A percentile compares a stretch with the other conserved stretches of the same genome.
Conservation (phyloP, 2,797 vertebrate species). For the Chromis chromis region DNA sequence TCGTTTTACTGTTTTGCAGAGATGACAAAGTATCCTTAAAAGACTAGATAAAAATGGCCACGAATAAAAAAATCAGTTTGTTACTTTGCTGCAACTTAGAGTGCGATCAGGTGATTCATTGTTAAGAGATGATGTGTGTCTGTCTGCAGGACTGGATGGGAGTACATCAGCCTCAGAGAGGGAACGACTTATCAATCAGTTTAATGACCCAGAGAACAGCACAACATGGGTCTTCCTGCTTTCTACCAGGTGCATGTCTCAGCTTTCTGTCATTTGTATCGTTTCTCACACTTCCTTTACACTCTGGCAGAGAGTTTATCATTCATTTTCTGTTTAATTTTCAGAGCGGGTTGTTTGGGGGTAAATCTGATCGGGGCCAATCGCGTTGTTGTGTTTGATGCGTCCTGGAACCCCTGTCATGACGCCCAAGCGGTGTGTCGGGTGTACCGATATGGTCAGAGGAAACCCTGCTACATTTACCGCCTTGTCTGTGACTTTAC, state of each 20-base stretch:
- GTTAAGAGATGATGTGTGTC: slow-evolving; percentile 27
- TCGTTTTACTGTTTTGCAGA: neutral
- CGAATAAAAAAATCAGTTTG: neutral
- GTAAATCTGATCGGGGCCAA: slow-evolving; percentile 98
- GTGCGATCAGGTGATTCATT: slow-evolving; percentile 7
- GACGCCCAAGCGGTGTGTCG: slow-evolving; percentile 97
- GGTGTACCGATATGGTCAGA: slow-evolving; percentile 97
- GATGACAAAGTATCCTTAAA: neutral
- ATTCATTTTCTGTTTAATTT: slow-evolving; percentile 12
- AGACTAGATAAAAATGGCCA: slow-evolving; percentile 6
- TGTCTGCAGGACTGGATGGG: slow-evolving; percentile 92
- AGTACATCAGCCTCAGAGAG: slow-evolving; percentile 96
- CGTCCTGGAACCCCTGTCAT: slow-evolving; percentile 99
- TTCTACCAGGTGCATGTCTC: slow-evolving; percentile 90
- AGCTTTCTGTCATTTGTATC: neutral
- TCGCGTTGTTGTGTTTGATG: slow-evolving; percentile 97
- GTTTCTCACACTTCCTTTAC: neutral
- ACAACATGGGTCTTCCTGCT: slow-evolving; percentile 93
- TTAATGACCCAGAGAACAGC: slow-evolving; percentile 93
- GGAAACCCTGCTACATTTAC: slow-evolving; percentile 96
- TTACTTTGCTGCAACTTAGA: slow-evolving; percentile 1
- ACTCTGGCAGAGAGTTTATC: neutral
- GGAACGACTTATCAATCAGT: slow-evolving; percentile 97
- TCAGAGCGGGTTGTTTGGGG: slow-evolving; percentile 95
- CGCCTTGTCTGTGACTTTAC: slow-evolving; percentile 97